Evolutionary conservation across 2,113 vertebrate species (phyloP).

Genomic region (Lophura nycthemera): DNA sequence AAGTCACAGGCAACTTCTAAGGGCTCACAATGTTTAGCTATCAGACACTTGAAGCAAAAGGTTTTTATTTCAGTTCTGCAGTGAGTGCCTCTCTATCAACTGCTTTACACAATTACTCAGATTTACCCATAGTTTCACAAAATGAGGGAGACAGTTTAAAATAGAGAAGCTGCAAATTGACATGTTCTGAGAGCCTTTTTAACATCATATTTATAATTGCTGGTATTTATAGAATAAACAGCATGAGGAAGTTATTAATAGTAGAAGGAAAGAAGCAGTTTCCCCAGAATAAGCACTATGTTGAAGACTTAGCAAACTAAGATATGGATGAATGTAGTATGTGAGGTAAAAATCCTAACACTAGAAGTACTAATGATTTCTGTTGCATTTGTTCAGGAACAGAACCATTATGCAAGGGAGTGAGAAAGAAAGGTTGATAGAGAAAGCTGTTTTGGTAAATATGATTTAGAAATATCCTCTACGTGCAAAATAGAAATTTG

Average conservation of each 20-base stretch:
- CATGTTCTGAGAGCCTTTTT: neutral
- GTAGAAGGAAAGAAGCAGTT: neutral
- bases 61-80: neutral
- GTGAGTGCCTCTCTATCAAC: neutral
- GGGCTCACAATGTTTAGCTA: neutral
- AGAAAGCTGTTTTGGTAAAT: neutral
- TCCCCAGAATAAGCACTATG: neutral
- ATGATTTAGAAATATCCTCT: neutral
- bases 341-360: neutral
- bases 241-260: slow-evolving; percentile 23
- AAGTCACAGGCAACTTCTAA: neutral
- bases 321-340: neutral
- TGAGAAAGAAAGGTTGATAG: neutral
- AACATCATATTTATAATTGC: neutral
- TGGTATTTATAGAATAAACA: slow-evolving; percentile 13
- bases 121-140: neutral
- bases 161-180: neutral
- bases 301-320: neutral
- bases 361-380: neutral
- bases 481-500: neutral
- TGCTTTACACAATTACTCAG: neutral
- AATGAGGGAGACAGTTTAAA: neutral
- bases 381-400: neutral
- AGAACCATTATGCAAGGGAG: neutral
- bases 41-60: neutral